Conservation (phyloP, 2,113 vertebrate species). For the Strix aluco region DNA sequence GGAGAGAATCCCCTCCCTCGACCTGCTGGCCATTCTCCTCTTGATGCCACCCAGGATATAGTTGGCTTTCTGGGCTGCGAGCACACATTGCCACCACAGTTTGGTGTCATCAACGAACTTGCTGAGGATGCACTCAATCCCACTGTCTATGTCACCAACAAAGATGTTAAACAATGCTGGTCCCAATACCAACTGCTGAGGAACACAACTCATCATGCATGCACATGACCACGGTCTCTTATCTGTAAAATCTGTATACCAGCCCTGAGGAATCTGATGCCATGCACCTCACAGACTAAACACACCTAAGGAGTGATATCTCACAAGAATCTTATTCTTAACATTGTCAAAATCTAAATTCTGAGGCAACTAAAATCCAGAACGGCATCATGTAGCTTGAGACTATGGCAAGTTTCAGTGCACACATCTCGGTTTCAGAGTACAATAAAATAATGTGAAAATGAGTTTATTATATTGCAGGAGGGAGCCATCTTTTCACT, state of each 20-base stretch:
- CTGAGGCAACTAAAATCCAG: not conserved
- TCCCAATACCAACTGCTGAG: too few species aligned
- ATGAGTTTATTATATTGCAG: constrained; percentile 7
- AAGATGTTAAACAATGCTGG: too few species aligned
- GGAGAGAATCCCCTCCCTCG: too few species aligned
- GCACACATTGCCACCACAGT: too few species aligned
- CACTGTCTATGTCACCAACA: too few species aligned
- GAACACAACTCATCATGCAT: too few species aligned
- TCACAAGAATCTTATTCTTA: not conserved
- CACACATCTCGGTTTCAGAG: not conserved
- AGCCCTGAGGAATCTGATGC: not conserved
- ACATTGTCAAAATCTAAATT: not conserved
- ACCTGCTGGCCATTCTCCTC: too few species aligned
- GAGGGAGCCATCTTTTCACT: not conserved
- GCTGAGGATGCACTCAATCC: too few species aligned
- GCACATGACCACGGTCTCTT: too few species aligned
- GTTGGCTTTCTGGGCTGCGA: too few species aligned
- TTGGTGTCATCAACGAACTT: too few species aligned
- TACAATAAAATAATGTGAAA: not conserved
- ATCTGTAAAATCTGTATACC: not conserved
- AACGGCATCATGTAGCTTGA: fast-evolving
- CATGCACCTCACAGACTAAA: not conserved
- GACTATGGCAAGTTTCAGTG: not conserved
- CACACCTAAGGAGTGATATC: not conserved
- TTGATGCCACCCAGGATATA: too few species aligned